Evolutionary conservation across 2,797 vertebrate genomes (phyloP), one percentile per base, ranked within the genome.

Genomic region (Allobates femoralis): DNA sequence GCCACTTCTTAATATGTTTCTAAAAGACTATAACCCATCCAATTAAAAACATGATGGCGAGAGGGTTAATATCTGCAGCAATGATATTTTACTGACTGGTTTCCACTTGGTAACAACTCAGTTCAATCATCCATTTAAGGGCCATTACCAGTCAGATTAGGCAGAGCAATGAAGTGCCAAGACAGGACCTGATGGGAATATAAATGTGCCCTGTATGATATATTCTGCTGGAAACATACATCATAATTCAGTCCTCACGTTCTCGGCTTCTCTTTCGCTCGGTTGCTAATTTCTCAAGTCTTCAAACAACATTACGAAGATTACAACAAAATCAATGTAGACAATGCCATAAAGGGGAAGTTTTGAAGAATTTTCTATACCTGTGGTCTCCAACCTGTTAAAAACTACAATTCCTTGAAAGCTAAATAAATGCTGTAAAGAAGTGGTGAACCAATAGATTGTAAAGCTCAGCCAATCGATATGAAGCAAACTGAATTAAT

Each of bases 101-200:
- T 88, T 85, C 69, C 69, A 81, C 55, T 85, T 88, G 86, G 82
- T 81, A 88, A 80, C 86, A 88, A 64, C 53, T 80, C 82, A 60
- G 83, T 46, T 88, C 86, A 88, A 85, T 85, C 82, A 88, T 88
- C 86, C 86, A 85, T 88, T 85, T 85, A 88, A 84, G 77, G 82
- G 51, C 78, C 83, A 88, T 88, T 88, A 88, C 60, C 32, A 85
- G 67, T 88, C 83, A 88, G 86, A 88, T 88, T 88, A 88, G 83
- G 82, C 86, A 85, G 58, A 85, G 86, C 82, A 87, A 88, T 88
- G 82, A 85, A 84, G 77, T 79, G 86, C 58, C 77, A 81, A 88
- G 82, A 32, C 46, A 30, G 55, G 28, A 69, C 67, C 50, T 85
- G 82, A 79, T 81, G 82, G 46, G 86, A 87, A 84, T 87, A 84